Conservation (phyloP, 2,888 invertebrate genomes). For the Nasonia oneida region DNA sequence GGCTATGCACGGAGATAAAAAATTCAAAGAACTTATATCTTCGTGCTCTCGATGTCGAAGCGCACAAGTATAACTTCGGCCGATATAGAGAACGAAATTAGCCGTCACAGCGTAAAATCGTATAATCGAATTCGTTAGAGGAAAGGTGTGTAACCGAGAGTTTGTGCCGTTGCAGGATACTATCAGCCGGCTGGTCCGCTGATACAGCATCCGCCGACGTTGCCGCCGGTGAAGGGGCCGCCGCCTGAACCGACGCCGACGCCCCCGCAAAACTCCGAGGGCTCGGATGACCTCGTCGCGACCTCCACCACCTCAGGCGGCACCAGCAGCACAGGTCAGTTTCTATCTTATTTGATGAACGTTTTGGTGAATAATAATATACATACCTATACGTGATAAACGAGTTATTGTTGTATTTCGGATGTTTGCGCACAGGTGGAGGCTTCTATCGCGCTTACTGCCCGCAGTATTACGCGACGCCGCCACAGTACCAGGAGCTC, state of each 20-base stretch:
- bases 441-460: slow-evolving; percentile 78
- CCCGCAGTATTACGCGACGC: slow-evolving; percentile 80
- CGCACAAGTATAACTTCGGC: background rate
- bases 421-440: slow-evolving; percentile 68
- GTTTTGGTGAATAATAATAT: too few relatives aligned
- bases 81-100: background rate
- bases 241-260: slow-evolving; percentile 77
- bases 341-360: background rate
- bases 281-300: slow-evolving; percentile 76
- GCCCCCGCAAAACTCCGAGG: slow-evolving; percentile 78
- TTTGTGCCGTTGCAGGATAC: slow-evolving; percentile 84
- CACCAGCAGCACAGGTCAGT: slow-evolving; percentile 71
- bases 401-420: background rate
- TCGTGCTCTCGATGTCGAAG: too few relatives aligned
- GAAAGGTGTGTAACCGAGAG: background rate
- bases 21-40: background rate
- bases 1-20: background rate
- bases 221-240: slow-evolving; percentile 76
- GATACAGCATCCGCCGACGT: slow-evolving; percentile 81
- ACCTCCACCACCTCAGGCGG: slow-evolving; percentile 77
- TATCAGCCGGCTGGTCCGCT: slow-evolving; percentile 96
- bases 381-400: too few relatives aligned
- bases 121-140: background rate
- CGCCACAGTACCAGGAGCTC: slow-evolving; percentile 80
- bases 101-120: background rate